Base-by-base conservation (phyloP, 2,113 vertebrate species). In the Lichenostomus cassidix region DNA sequence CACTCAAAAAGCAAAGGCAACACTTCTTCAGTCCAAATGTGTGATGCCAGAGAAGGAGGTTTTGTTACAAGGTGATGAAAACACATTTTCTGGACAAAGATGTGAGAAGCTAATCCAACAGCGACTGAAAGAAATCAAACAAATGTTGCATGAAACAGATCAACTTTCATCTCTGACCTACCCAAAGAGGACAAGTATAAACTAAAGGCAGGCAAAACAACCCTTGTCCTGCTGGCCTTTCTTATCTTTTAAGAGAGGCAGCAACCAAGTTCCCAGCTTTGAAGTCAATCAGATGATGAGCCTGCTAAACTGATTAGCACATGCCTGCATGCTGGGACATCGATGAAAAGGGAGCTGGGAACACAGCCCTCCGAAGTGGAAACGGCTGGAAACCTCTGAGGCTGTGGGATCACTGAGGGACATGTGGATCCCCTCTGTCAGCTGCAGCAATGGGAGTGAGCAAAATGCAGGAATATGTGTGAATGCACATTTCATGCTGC, bases 151-250 rank as follows among this genome's bases (percentile, higher is more conserved):
- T 0, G 2, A 88, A 96, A 58, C 18, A 79, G 83, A 87, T 78
- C 52, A 75, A 13, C 60, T 92, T 96, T 96, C 84, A 84, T 82
- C 64, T 82, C 69, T 92, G 91, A 93, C 73, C 83, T 91, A 58
- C 17, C 8, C 73, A 53, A 65, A 94, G 86, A 87, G 44, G 58
- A 81, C 69, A 92, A 46, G 5, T 29, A 64, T 60, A 79, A 92
- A 84, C 44, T 65, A 93, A 84, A 95, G 41, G 53, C 80, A 93
- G 28, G 65, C 17, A 96, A 95, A 94, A 90, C 60, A 94, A 23
- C 76, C 27, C 37, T 90, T 92, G 52, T 84, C 69, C 69, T 87
- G 29, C 44, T 94, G 74, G 41, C 58, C 44, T 73, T 75, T 71
- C 90, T 92, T 92, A 90, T 95, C 90, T 93, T 58, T 87, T 73